These are phyloP conservation scores for Nesidiocoris tenuis DNA, from an alignment of 2,888 invertebrate genomes.

Conservation along the genomic window DNA sequence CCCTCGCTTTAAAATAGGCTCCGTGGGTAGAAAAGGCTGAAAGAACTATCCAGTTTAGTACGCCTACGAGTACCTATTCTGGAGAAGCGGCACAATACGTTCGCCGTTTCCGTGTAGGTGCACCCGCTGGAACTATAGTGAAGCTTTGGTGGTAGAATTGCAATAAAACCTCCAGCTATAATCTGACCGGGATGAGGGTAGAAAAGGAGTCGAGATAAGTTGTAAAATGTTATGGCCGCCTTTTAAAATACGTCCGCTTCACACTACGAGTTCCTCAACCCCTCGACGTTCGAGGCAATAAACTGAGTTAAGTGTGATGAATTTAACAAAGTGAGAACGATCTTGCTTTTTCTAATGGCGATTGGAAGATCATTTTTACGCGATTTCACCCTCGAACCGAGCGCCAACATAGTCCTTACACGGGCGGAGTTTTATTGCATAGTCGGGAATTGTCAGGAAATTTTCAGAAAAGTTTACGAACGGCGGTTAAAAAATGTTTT, in stretches of 20 bases:
- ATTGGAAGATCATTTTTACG: neutral
- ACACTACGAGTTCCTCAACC: neutral
- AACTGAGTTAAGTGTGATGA: slow-evolving; percentile 19
- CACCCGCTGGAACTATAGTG: no score
- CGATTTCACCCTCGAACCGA: neutral
- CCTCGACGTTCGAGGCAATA: slow-evolving; percentile 9
- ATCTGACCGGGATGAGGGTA: neutral
- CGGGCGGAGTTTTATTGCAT: no score
- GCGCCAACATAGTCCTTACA: no score
- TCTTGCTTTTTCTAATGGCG: neutral
- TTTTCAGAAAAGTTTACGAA: no score
- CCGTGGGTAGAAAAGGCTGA: no score
- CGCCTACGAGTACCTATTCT: no score
- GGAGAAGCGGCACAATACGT: no score
- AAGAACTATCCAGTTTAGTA: no score
- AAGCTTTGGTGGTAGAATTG: neutral
- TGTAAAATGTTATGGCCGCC: neutral
- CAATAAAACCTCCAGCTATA: neutral
- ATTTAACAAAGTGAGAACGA: slow-evolving; percentile 29
- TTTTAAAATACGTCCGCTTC: neutral
- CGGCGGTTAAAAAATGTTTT: no score
- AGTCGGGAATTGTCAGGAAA: no score
- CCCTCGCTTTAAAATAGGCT: no score
- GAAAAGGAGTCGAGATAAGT: neutral
- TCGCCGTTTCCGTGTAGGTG: no score